Base-by-base conservation (phyloP, 2,888 invertebrate genomes). In the Liopterus haemorrhoidalis region DNA sequence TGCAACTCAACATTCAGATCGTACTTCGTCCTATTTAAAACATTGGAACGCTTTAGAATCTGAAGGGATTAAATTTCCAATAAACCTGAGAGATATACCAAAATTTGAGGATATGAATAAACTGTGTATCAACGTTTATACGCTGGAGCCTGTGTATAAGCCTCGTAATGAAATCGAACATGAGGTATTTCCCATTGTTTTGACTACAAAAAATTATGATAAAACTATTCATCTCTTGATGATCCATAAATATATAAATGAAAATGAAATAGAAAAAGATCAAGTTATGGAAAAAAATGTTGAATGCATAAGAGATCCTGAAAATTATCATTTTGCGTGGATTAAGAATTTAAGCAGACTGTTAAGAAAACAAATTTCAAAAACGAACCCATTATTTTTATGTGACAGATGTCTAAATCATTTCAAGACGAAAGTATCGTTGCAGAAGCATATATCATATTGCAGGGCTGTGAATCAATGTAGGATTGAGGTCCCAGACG, bases 81-180 rank as follows among this genome's bases (percentile, higher is more conserved):
- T 51, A 8, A 9, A 21, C 9, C 27, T 47, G 14, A 37, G 22
- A 20, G 22, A 48, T 48, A 44, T 52, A 40, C 2, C 22, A 18
- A 47, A 43, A 44, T 52, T 50, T 32, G 50, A 50, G 21, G 41
- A 48, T 38, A 41, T 51, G 38, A 54, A 54, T 38, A 25, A 41
- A 32, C 25, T 55, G 5, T 14, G 33, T 5, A 52, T 54, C 8
- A 52, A 51, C 36, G 41, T 53, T n/a, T 53, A 54, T 35, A 49
- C 51, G n/a, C 20, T 49, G 5, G 41, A 49, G n/a, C n/a, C n/a
- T n/a, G n/a, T n/a, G n/a, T n/a, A n/a, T n/a, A 18, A 20, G 18
- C n/a, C 21, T 30, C 25, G n/a, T 6, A 42, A n/a, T n/a, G n/a
- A 36, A 11, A 30, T 15, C 15, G 41, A 44, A 12, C 36, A 21